Base-by-base conservation (phyloP, 1,140 invertebrate species). In the Trialeurodes vaporariorum region DNA sequence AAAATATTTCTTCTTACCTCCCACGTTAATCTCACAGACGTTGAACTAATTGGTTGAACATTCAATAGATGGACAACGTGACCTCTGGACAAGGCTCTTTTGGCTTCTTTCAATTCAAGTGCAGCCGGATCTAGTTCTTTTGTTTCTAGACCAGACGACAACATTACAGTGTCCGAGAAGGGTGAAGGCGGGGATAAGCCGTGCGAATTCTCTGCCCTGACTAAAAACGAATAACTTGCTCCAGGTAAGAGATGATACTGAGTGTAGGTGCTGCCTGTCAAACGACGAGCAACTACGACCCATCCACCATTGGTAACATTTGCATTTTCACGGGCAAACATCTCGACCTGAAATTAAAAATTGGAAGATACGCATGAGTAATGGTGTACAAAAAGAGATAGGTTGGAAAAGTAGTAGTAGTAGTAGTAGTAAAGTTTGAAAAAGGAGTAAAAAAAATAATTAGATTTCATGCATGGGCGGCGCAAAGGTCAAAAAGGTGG, bases 131-230 rank as follows among this genome's bases (percentile, higher is more conserved):
- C 79, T 59, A 77, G 79, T 77, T 40, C 60, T 2, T 34, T n/a
- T 73, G 63, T 21, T 70, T 67, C 25, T 71, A 68, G 21, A 67
- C 68, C 75, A 17, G 82, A 79, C 1, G 83, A 82, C 1, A 86
- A 81, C 2, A 82, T 81, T 58, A 89, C 80, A 58, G 84, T 80
- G 70, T 88, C 86, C 11, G 88, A 88, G 25, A 87, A 75, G 66
- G 81, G 80, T 67, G 87, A 89, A 0, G 87, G 87, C 1, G 83
- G 83, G 0, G 87, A 88, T 17, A 89, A 74, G 2, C 93, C 93
- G 75, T 93, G 87, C 0, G 87, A 86, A 76, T 96, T 96, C 79
- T 92, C 89, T 0, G 92, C 90, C 61, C 87, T 79, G 0, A 96
- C 85, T 27, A 95, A 80, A 77, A 96, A 96, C 72, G 92, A 85